Base-by-base conservation (phyloP, 2,113 vertebrate genomes). In the Bufo bufo region DNA sequence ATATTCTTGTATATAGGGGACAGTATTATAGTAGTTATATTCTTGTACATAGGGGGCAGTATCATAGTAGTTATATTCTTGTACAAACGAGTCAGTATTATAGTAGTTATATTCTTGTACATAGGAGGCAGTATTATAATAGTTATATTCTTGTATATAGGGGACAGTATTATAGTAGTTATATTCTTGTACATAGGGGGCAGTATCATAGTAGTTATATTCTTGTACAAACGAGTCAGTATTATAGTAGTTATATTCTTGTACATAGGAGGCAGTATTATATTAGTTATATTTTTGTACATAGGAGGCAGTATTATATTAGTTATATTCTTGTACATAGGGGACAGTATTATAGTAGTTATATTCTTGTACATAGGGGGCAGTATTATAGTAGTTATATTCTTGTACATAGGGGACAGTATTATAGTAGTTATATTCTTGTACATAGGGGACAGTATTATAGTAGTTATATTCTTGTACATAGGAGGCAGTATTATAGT, bases 321-420 rank as follows among this genome's bases (percentile, higher is more conserved):
- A 72, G 71, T 72, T 72, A 72, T 45, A 72, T 72, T 72, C 71
- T 47, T 72, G 66, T 71, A 71, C 10, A 71, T 71, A 71, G 0
- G 63, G 20, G 12, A 9, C 63, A 66, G 63, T 66, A 66, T 66
- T 66, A 66, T 66, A 66, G 63, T 66, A 66, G 63, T 23, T 66
- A 66, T 66, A 66, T 23, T 66, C 63, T 66, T 17, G 63, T 16
- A 11, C 56, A 58, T 58, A 58, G 56, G 56, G 8, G 33, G 63
- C 63, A 66, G 63, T 66, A 66, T 66, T 66, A 66, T 66, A 66
- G 63, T 66, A 66, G 63, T 66, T 66, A 66, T 66, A 66, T 66
- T 66, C 63, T 23, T 66, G 63, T 66, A 66, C 11, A 66, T 66
- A 66, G 63, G 20, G 23, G 33, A 16, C 58, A 61, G 58, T 61